phyloP scores from a whole-genome alignment of 2,113 vertebrate species.

The Monopterus albus region DNA sequence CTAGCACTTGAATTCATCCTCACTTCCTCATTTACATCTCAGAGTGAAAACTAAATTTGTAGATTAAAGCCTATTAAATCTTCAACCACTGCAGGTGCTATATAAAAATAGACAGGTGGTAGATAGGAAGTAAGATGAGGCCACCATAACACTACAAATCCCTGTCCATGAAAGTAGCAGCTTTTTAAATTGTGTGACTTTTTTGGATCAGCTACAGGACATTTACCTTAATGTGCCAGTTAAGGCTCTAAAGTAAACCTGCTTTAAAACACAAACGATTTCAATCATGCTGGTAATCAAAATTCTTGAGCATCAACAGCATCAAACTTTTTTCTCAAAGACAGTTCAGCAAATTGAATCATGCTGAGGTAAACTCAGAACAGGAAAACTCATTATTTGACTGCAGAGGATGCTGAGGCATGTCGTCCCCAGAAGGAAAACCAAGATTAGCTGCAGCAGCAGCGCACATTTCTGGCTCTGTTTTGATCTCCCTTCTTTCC shows the following conservation, averaged over 20 bases:
- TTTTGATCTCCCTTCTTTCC: slow-evolving; percentile 35
- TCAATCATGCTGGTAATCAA: background rate
- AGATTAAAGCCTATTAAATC: no score
- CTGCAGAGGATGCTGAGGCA: slow-evolving; percentile 19
- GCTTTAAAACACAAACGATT: background rate
- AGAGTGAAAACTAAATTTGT: no score
- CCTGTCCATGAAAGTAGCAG: background rate
- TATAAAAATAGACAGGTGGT: no score
- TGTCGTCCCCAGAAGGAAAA: background rate
- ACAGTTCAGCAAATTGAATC: slow-evolving; percentile 21
- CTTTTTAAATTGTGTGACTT: background rate
- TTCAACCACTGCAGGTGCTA: no score
- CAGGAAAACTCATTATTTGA: slow-evolving; percentile 8
- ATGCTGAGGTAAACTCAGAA: slow-evolving; percentile 11
- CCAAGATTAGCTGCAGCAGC: slow-evolving; percentile 9
- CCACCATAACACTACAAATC: background rate
- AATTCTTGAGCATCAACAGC: background rate
- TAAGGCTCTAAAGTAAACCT: background rate
- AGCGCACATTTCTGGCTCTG: background rate
- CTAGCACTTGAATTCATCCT: no score
- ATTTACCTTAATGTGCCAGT: background rate
- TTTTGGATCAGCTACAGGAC: background rate
- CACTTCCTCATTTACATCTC: no score
- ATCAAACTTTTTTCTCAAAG: slow-evolving; percentile 1
- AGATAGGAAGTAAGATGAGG: no score